Conservation (phyloP, 2,888 invertebrate genomes). For the Eretmocerus hayati region DNA sequence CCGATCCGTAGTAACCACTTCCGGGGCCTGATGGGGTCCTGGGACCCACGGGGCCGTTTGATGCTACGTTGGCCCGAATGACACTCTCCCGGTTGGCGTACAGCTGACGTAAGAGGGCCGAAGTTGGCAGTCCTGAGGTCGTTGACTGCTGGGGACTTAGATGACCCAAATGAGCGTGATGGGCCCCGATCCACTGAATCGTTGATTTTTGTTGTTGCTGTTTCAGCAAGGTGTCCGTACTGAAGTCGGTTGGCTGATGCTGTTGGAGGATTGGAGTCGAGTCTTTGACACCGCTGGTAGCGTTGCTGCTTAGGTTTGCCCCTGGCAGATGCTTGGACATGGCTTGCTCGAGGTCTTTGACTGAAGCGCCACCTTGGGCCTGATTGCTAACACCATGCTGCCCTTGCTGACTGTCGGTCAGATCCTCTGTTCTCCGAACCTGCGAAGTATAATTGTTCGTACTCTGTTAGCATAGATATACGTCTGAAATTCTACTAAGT, state of each 20-base stretch:
- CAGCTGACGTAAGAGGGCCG: constrained; percentile 85
- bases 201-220: constrained; percentile 73
- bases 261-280: constrained; percentile 53
- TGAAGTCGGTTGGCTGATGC: constrained; percentile 80
- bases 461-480: too few species aligned
- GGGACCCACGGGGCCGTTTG: constrained; percentile 50
- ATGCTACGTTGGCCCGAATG: constrained; percentile 78
- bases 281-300: constrained; percentile 49
- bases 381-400: constrained; percentile 39
- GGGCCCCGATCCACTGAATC: constrained; percentile 91
- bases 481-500: too few species aligned
- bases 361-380: constrained; percentile 58
- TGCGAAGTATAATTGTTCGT: neutral
- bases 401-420: constrained; percentile 49
- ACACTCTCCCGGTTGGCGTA: constrained; percentile 88
- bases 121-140: constrained; percentile 70
- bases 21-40: constrained; percentile 36
- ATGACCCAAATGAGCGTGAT: constrained; percentile 58
- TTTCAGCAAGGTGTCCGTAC: constrained; percentile 75
- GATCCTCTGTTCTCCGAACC: constrained; percentile 30
- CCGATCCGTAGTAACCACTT: constrained; percentile 37
- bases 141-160: constrained; percentile 56
- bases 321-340: constrained; percentile 90
- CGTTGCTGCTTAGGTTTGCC: too few species aligned
- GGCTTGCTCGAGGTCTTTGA: constrained; percentile 89